phyloP scores from a whole-genome alignment of 37 sponge, comb jelly and placozoan species.

The Beroe forskalii region DNA sequence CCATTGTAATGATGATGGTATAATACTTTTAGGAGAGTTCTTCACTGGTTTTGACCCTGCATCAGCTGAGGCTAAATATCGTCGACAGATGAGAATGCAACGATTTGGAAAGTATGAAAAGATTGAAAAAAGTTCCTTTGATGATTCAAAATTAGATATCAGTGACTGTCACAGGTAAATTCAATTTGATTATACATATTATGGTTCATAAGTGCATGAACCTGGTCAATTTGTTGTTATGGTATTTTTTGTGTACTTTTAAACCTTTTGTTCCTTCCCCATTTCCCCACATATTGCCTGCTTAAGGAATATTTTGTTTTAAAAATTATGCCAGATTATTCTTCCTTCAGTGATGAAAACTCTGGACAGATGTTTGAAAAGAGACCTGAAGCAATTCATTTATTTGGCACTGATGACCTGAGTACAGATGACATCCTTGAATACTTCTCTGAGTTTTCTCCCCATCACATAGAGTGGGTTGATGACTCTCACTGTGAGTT shows the following conservation, averaged over 20 bases:
- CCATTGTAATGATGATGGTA: not conserved
- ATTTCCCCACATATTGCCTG: not conserved
- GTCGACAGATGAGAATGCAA: slow-evolving; percentile 61
- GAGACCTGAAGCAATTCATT: slow-evolving; percentile 72
- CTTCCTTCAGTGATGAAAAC: not conserved
- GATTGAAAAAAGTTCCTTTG: slow-evolving; percentile 48
- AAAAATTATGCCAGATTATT: not conserved
- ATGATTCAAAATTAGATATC: slow-evolving; percentile 18
- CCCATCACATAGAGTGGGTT: slow-evolving; percentile 77
- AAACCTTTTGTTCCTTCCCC: not conserved
- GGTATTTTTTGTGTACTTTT: not conserved
- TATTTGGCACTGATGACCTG: slow-evolving; percentile 79
- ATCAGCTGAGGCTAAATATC: slow-evolving; percentile 41
- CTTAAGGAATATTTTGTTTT: not conserved
- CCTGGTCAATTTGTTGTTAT: not conserved
- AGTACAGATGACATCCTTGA: slow-evolving; percentile 71
- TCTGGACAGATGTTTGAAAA: slow-evolving; percentile 19
- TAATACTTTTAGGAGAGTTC: slow-evolving; percentile 22
- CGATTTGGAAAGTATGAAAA: slow-evolving; percentile 48
- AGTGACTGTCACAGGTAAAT: not conserved
- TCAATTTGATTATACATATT: no score
- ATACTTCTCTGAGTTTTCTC: slow-evolving; percentile 71
- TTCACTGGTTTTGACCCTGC: slow-evolving; percentile 51
- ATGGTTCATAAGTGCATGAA: no score
- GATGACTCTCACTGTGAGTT: slow-evolving; percentile 78